These are phyloP conservation scores for Spodoptera litura DNA, from an alignment of 1,140 invertebrate species.

Conservation along the genomic window DNA sequence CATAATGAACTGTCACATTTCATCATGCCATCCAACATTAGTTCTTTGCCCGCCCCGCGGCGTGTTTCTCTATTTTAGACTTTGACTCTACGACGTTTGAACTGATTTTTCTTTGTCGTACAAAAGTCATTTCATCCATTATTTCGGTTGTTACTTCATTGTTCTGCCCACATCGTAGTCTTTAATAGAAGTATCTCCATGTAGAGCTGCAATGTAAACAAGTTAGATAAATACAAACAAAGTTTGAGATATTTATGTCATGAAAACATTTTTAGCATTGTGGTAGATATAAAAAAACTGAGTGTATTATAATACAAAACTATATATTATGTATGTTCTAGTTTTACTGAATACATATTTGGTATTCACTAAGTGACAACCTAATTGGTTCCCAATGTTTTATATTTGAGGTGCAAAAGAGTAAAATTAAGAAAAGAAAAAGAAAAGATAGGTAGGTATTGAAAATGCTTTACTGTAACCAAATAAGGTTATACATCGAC, in stretches of 20 bases:
- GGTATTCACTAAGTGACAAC: no score
- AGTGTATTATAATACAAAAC: not conserved
- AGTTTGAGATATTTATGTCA: conserved; percentile 5
- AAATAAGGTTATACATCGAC: no score
- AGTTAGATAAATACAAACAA: conserved; percentile 33
- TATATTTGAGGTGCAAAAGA: no score
- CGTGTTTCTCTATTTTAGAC: conserved; percentile 28
- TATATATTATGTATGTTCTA: no score
- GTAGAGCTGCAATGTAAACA: conserved; percentile 37
- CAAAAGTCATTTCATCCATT: conserved; percentile 40
- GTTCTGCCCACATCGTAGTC: conserved; percentile 31
- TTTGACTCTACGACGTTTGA: not conserved
- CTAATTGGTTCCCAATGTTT: no score
- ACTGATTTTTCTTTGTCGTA: conserved; percentile 8
- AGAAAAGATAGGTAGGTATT: no score
- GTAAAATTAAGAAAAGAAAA: no score
- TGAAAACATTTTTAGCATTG: not conserved
- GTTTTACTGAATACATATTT: no score
- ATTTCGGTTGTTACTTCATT: conserved; percentile 40
- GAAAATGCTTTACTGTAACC: no score
- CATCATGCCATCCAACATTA: conserved; percentile 47
- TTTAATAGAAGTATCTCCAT: conserved; percentile 41
- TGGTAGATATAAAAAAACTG: not conserved
- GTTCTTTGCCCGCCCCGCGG: conserved; percentile 31
- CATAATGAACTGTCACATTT: conserved; percentile 50